A percentile compares a stretch with the other conserved stretches of the same genome.
These are phyloP conservation scores for Australoheros scitulus DNA, from an alignment of 2,113 vertebrate genomes.

Conservation along the genomic window DNA sequence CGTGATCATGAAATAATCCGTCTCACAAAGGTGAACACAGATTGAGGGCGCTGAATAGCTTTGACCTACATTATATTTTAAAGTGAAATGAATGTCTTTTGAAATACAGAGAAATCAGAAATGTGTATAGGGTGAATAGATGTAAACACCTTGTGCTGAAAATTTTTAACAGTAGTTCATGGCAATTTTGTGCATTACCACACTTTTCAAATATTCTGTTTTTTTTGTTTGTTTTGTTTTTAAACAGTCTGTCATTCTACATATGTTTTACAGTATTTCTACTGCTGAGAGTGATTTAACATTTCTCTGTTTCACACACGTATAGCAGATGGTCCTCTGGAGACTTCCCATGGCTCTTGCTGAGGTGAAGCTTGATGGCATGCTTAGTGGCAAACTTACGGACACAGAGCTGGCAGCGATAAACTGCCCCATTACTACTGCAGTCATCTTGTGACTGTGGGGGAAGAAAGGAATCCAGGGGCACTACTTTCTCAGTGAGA, in stretches of 20 bases:
- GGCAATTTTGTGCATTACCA: conserved; percentile 83
- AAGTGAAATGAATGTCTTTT: conserved; percentile 63
- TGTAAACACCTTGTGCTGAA: conserved; percentile 92
- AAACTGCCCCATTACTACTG: conserved; percentile 82
- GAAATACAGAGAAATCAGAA: conserved; percentile 78
- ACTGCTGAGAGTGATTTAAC: conserved; percentile 79
- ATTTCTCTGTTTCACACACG: conserved; percentile 91
- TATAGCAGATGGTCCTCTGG: conserved; percentile 96
- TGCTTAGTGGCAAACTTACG: conserved; percentile 98
- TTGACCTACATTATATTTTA: conserved; percentile 57
- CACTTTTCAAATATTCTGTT: conserved; percentile 43
- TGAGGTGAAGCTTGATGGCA: conserved; percentile 96
- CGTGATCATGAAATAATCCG: conserved; percentile 16
- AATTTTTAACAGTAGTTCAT: conserved; percentile 85
- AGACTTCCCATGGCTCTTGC: conserved; percentile 96
- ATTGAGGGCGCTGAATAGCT: conserved; percentile 48
- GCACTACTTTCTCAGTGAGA: conserved; percentile 85
- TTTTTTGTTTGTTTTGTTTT: conserved; percentile 4
- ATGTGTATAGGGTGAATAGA: conserved; percentile 84
- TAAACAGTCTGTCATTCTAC: conserved; percentile 47
- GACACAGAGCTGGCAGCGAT: conserved; percentile 93
- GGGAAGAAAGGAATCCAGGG: conserved; percentile 72
- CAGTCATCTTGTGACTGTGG: conserved; percentile 88
- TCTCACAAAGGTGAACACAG: conserved; percentile 32
- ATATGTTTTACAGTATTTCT: conserved; percentile 46